phyloP scores from a whole-genome alignment of 2,113 vertebrate species.

The Girardinichthys multiradiatus region DNA sequence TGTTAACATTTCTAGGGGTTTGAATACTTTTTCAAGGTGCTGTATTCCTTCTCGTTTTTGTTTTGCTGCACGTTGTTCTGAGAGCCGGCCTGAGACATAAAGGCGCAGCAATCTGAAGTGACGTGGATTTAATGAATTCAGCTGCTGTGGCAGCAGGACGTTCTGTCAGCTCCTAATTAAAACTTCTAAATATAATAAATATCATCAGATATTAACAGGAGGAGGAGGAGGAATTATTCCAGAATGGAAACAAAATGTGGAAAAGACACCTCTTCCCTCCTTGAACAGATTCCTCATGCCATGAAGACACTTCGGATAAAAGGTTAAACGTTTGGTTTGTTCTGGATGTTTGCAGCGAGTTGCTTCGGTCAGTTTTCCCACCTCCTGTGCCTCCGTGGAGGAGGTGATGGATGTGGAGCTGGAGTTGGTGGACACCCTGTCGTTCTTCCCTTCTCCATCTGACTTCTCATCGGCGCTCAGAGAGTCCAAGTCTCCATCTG shows the following conservation, averaged over 20 bases:
- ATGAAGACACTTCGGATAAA: background rate
- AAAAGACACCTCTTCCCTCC: no score
- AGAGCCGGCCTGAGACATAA: background rate
- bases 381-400: conserved; percentile 89
- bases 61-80: background rate
- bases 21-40: no score
- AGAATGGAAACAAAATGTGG: no score
- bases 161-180: background rate
- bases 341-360: background rate
- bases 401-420: conserved; percentile 91
- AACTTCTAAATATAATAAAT: background rate
- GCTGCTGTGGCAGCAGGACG: background rate
- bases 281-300: no score
- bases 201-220: background rate
- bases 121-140: background rate
- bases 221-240: no score
- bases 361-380: conserved; percentile 42
- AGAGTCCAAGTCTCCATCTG: conserved; percentile 88
- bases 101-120: background rate
- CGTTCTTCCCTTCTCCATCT: conserved; percentile 89
- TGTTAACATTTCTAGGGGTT: no score
- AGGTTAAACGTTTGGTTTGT: background rate
- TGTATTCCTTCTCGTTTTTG: background rate
- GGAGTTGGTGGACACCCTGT: conserved; percentile 87
- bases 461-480: conserved; percentile 91